Evolutionary conservation across 2,113 vertebrate genomes (phyloP), one percentile per base, ranked within the genome.

Genomic region (Myxocyprinus asiaticus): DNA sequence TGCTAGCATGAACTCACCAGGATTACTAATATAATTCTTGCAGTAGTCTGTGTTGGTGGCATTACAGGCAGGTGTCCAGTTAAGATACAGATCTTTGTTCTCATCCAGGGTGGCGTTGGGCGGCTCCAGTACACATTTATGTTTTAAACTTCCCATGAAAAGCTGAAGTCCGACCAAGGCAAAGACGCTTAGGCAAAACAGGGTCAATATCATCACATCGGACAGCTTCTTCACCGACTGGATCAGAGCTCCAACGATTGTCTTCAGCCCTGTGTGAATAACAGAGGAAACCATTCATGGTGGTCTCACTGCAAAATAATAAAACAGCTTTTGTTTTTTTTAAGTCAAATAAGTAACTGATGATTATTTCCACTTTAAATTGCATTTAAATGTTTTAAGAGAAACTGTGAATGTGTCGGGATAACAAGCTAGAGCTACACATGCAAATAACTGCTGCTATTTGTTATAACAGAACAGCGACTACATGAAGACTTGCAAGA

Each of bases 161-260:
- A 99, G 88, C 72, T 99, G 98, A 43, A 99, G 88, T 0, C 96
- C 98, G 82, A 98, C 95, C 11, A 99, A 89, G 9, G 98, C 97
- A 88, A 99, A 99, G 69, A 99, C 96, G n/a, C 97, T 98, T 85
- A 99, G 89, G 58, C 97, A 99, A 91, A 99, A 99, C 7, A 99
- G 92, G 0, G 98, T 99, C 85, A 99, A 90, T 82, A 97, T 99
- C 97, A 99, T 99, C 50, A 99, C 98, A 0, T 99, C 94, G 0
- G 95, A 94, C 3, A 99, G 95, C 78, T 96, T 99, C 93, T 99
- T 99, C 87, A 99, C 96, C 0, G 98, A 98, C 90, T 99, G 98
- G 90, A 99, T 98, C 77, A 99, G 83, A 0, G 98, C 98, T 33
- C 94, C 95, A 15, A 99, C 96, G 6, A 99, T 99, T 65, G 98